Conservation (phyloP, 2,888 invertebrate genomes). For the Mellilla xanthometata region DNA sequence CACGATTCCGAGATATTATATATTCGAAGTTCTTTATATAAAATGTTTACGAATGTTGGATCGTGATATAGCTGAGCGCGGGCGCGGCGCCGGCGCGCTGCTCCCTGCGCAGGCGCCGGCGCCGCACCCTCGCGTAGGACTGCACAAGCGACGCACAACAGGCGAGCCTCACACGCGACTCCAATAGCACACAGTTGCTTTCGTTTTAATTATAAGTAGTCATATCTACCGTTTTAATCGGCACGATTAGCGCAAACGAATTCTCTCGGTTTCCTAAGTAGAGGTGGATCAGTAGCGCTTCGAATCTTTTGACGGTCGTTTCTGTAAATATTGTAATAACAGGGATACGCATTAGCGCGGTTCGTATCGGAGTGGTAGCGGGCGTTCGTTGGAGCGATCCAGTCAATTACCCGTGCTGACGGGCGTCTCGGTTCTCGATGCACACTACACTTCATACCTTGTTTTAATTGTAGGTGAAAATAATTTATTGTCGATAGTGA, state of each 20-base stretch:
- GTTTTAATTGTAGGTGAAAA: slow-evolving; percentile 77
- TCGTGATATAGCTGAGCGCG: slow-evolving; percentile 52
- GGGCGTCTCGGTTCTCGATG: slow-evolving; percentile 57
- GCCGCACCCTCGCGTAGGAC: slow-evolving; percentile 20
- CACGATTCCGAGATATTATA: slow-evolving; percentile 61
- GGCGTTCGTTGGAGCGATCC: slow-evolving; percentile 58
- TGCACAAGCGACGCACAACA: slow-evolving; percentile 69
- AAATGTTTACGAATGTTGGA: slow-evolving; percentile 55
- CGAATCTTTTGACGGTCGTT: slow-evolving; percentile 53
- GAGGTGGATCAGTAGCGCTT: slow-evolving; percentile 79
- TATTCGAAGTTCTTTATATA: slow-evolving; percentile 67
- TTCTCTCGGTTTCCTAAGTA: slow-evolving; percentile 77
- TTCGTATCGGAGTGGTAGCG: slow-evolving; percentile 56
- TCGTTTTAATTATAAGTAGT: slow-evolving; percentile 77
- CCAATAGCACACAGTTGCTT: slow-evolving; percentile 74
- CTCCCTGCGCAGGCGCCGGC: neutral
- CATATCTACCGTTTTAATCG: slow-evolving; percentile 67
- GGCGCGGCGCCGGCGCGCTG: slow-evolving; percentile 28
- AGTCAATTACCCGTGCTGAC: slow-evolving; percentile 76
- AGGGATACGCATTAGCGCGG: slow-evolving; percentile 69
- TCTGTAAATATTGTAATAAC: slow-evolving; percentile 78
- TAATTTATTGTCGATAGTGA: slow-evolving; percentile 81
- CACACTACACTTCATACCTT: slow-evolving; percentile 74
- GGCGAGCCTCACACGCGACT: slow-evolving; percentile 66
- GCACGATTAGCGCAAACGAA: slow-evolving; percentile 67